Evolutionary conservation across 2,888 invertebrate species (phyloP).

Genomic region (Itoplectis maculator): DNA sequence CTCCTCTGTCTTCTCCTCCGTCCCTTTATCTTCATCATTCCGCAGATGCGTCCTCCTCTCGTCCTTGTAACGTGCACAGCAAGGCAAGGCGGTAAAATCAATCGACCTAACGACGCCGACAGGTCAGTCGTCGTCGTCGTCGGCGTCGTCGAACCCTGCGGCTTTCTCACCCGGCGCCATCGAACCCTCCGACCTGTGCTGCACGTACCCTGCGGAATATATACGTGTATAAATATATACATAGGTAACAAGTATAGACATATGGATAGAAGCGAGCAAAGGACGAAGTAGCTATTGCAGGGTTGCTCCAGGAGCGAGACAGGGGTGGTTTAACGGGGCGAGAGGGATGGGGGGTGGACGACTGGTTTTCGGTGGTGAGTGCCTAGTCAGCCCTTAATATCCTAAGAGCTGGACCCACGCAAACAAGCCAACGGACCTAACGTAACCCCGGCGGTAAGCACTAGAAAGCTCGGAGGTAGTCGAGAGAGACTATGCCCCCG

Average conservation of each 20-base stretch:
- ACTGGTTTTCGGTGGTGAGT: conserved; percentile 75
- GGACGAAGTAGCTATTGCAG: conserved; percentile 49
- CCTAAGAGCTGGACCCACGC: conserved; percentile 83
- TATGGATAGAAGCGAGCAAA: conserved; percentile 47
- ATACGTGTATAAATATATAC: conserved; percentile 20
- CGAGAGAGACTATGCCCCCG: conserved; percentile 1
- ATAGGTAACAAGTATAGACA: conserved; percentile 23
- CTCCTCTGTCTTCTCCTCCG: conserved; percentile 38
- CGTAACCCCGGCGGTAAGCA: conserved; percentile 81
- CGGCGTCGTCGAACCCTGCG: conserved; percentile 60
- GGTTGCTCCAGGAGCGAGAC: conserved; percentile 32
- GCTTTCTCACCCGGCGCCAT: conserved; percentile 57
- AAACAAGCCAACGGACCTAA: conserved; percentile 79
- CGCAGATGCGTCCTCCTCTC: not conserved
- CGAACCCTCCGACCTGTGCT: conserved; percentile 62
- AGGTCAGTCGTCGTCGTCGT: conserved; percentile 74
- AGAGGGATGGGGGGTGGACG: conserved; percentile 57
- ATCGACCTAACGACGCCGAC: conserved; percentile 80
- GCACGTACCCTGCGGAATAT: conserved; percentile 32
- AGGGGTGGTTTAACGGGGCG: conserved; percentile 43
- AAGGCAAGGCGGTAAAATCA: conserved; percentile 79
- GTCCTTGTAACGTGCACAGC: conserved; percentile 18
- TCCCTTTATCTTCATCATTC: conserved; percentile 48
- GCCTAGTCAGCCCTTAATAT: conserved; percentile 84
- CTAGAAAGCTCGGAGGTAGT: conserved; percentile 76